Conservation (phyloP, 2,113 vertebrate species). For the Vidua chalybeata region DNA sequence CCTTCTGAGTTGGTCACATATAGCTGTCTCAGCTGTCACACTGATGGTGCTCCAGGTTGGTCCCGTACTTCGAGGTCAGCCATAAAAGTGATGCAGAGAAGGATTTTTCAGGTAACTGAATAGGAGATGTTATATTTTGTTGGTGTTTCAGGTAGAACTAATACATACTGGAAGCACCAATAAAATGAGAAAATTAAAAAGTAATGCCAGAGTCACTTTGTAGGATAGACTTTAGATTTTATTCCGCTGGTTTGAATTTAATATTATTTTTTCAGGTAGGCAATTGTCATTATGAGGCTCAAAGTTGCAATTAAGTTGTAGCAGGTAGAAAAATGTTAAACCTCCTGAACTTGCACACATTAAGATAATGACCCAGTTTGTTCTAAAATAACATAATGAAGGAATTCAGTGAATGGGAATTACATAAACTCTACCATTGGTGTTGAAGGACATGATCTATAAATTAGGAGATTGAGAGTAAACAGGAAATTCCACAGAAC, state of each 20-base stretch:
- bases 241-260: not conserved
- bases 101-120: not conserved
- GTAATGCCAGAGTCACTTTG: not conserved
- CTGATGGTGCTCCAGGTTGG: not conserved
- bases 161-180: not conserved
- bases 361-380: slow-evolving; percentile 34
- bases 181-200: not conserved
- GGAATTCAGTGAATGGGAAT: slow-evolving; percentile 43
- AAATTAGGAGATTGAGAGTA: slow-evolving; percentile 66
- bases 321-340: slow-evolving; percentile 5
- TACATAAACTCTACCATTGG: slow-evolving; percentile 51
- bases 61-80: accelerated
- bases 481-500: slow-evolving; percentile 75
- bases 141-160: not conserved
- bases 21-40: not conserved
- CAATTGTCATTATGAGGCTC: not conserved
- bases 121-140: not conserved
- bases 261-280: not conserved
- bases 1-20: not conserved
- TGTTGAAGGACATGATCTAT: slow-evolving; percentile 59
- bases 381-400: slow-evolving; percentile 22
- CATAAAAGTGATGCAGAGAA: not conserved
- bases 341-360: slow-evolving; percentile 11
- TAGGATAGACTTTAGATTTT: not conserved
- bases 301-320: not conserved